Percentiles rank a stretch among this genome's conserved stretches.
phyloP scores from a whole-genome alignment of 2,113 vertebrate genomes.

The Microcebus ravelobensis region DNA sequence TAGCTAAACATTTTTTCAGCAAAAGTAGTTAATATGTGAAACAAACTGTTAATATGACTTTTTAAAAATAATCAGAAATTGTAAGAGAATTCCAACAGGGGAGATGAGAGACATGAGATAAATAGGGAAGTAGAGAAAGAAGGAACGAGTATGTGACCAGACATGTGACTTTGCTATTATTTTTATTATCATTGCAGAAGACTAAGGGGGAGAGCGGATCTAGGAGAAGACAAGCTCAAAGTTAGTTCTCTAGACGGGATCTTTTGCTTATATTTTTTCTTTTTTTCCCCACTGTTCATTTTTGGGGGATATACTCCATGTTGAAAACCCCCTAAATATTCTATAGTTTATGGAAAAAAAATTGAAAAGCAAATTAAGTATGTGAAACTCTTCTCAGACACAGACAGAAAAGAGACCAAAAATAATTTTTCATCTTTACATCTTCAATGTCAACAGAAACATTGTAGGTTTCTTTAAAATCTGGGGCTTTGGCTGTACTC shows the following conservation, averaged over 20 bases:
- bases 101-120: not conserved
- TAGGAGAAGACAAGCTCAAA: not conserved
- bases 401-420: not conserved
- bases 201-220: not conserved
- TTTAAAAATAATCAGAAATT: not conserved
- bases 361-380: not conserved
- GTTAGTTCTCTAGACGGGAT: not conserved
- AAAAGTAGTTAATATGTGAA: conserved; percentile 32
- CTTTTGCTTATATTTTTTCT: not conserved
- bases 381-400: not conserved
- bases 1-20: not conserved
- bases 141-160: not conserved
- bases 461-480: not conserved
- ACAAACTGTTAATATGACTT: not conserved
- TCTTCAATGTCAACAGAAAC: not conserved
- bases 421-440: not conserved
- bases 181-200: conserved; percentile 62
- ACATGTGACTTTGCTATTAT: conserved; percentile 53
- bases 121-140: conserved; percentile 37
- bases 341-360: not conserved
- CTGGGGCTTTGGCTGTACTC: not conserved
- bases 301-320: not conserved
- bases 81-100: conserved; percentile 27
- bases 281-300: not conserved
- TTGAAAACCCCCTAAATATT: conserved; percentile 11